Conservation (phyloP, 2,113 vertebrate species). For the Aptenodytes patagonicus region DNA sequence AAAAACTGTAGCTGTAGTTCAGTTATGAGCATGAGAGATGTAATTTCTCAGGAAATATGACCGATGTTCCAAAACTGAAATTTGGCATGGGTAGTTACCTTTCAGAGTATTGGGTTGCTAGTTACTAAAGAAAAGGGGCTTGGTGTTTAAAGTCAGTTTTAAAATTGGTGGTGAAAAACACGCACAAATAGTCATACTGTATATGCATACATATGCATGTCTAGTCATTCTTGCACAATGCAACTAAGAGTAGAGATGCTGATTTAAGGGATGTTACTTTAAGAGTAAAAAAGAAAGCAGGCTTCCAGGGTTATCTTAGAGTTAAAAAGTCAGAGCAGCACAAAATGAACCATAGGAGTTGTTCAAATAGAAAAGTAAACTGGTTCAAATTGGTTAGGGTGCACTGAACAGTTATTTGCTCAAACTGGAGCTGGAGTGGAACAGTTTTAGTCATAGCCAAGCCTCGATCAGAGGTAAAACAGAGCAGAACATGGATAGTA, state of each 20-base stretch:
- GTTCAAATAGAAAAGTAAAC: neutral
- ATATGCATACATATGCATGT: neutral
- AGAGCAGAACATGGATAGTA: neutral
- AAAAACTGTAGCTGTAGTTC: neutral
- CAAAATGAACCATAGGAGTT: neutral
- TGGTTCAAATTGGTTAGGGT: neutral
- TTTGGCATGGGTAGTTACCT: neutral
- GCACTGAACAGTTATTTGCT: neutral
- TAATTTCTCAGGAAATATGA: neutral
- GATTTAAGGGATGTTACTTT: neutral
- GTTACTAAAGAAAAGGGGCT: neutral
- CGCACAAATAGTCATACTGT: neutral
- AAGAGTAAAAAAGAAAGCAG: neutral
- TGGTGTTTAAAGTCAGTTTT: neutral
- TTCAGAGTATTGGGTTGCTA: neutral
- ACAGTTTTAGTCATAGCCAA: neutral
- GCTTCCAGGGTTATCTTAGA: neutral
- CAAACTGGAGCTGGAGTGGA: neutral
- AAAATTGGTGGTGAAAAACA: neutral
- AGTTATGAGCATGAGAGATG: neutral
- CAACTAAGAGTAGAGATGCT: neutral
- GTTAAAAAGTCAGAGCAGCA: neutral
- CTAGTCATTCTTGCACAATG: neutral
- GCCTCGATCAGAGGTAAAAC: rapidly evolving
- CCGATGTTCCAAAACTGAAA: neutral